Percentiles rank a stretch among this genome's conserved stretches.
phyloP scores from a whole-genome alignment of 1,140 invertebrate genomes.

The Phocides pigmalion region DNA sequence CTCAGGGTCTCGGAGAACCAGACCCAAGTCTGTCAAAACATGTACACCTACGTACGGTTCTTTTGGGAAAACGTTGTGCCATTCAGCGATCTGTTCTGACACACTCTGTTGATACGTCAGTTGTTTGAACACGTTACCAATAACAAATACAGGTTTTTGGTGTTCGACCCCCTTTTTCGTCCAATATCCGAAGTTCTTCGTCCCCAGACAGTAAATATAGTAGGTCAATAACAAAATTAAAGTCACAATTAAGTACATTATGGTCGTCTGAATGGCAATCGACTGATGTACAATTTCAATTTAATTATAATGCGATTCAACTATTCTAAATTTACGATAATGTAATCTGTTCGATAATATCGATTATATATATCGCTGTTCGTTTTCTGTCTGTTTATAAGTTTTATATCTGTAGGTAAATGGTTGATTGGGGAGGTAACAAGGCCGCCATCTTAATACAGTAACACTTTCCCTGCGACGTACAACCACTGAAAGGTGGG shows the following conservation, averaged over 20 bases:
- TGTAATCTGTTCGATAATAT: no score
- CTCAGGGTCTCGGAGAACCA: constrained; percentile 82
- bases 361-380: no score
- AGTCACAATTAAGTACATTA: constrained; percentile 90
- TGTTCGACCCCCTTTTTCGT: constrained; percentile 21
- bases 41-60: constrained; percentile 45
- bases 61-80: constrained; percentile 38
- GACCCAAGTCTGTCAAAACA: constrained; percentile 14
- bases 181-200: constrained; percentile 32
- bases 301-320: no score
- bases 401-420: no score
- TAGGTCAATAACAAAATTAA: not conserved
- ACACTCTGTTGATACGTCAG: constrained; percentile 36
- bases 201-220: constrained; percentile 19
- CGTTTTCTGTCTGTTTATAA: no score
- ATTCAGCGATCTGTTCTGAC: constrained; percentile 33
- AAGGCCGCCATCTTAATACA: no score
- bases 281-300: no score
- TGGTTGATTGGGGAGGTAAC: no score
- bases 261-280: no score
- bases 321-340: no score
- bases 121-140: constrained; percentile 49
- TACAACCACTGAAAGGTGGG: no score
- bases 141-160: constrained; percentile 28
- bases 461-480: no score